Evolutionary conservation across 2,888 invertebrate genomes (phyloP).

Genomic region (Sialis fuliginosa): DNA sequence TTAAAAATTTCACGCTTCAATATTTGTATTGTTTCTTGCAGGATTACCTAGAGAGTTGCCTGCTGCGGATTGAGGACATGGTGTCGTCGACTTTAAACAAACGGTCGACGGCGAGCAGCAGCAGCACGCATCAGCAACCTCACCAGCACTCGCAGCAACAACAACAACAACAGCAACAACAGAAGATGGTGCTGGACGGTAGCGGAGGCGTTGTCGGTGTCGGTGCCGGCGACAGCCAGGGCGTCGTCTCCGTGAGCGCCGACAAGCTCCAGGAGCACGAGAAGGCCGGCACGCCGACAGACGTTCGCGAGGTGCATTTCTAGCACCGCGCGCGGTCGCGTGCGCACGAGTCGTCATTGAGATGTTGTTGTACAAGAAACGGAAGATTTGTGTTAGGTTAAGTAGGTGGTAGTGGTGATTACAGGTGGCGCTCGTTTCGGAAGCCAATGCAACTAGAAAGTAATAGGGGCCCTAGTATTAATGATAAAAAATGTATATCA

Average conservation of each 20-base stretch:
- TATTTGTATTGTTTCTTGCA: conserved; percentile 25
- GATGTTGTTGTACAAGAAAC: neutral
- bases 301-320: conserved; percentile 70
- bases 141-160: conserved; percentile 4
- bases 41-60: conserved; percentile 65
- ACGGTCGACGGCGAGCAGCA: conserved; percentile 20
- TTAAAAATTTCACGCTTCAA: no score
- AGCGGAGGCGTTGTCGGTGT: conserved; percentile 14
- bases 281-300: conserved; percentile 68
- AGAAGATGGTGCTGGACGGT: conserved; percentile 8
- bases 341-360: neutral
- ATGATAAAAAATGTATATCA: no score
- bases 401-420: no score
- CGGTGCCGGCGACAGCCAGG: conserved; percentile 19
- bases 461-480: no score
- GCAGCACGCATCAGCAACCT: conserved; percentile 22
- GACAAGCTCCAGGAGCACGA: conserved; percentile 39
- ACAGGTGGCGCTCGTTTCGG: no score
- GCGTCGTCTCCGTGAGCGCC: conserved; percentile 17
- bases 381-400: no score
- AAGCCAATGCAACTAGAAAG: no score
- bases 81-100: conserved; percentile 39
- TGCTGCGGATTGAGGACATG: conserved; percentile 65
- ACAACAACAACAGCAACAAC: conserved; percentile 10
- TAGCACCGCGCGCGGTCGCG: conserved; percentile 20